Evolutionary conservation across 2,888 invertebrate species (phyloP), one percentile per base, ranked within the genome.

Genomic region (Andrena hattorfiana): DNA sequence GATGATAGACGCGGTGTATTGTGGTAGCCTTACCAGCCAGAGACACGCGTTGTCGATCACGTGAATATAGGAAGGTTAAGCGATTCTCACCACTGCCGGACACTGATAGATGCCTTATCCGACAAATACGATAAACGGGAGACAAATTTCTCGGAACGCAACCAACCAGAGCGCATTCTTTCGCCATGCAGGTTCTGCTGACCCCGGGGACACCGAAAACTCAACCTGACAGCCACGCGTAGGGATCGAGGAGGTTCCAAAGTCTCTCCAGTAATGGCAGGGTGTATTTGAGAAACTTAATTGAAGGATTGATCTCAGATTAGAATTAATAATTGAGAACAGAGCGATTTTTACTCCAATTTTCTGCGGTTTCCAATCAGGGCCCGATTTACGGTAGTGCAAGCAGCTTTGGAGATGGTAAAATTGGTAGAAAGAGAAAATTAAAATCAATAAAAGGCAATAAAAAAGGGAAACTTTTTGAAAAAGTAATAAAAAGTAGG

Each of bases 41-140:
- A 66, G 80, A 85, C 80, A 85, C 77, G 85, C 85, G 83, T 84
- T 83, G 71, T 32, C 78, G 75, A 81, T 81, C 78, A 85, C 85
- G 77, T 67, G 81, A 77, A 70, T 84, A 84, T 75, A 76, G 81
- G 81, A 72, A 85, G 81, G 77, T 85, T 75, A 63, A 77, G 81
- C 73, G 81, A 71, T 84, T 85, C 84, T 84, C 81, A 84, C 81
- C 78, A 26, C 68, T 20, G 68, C 26, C 0, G 4, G 75, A 83
- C 78, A 83, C 84, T 69, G 84, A 83, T 84, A 84, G 84, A 78
- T 84, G 84, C 62, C 54, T 49, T 60, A 68, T 69, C 26, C 32
- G 72, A 75, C 66, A 78, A 75, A 66, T 75, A 69, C 72, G 81
- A 85, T 81, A 81, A 81, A 80, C 28, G 54, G 56, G 48, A 73